Evolutionary conservation across 2,797 vertebrate species (phyloP).

Genomic region (Hirundo rustica): DNA sequence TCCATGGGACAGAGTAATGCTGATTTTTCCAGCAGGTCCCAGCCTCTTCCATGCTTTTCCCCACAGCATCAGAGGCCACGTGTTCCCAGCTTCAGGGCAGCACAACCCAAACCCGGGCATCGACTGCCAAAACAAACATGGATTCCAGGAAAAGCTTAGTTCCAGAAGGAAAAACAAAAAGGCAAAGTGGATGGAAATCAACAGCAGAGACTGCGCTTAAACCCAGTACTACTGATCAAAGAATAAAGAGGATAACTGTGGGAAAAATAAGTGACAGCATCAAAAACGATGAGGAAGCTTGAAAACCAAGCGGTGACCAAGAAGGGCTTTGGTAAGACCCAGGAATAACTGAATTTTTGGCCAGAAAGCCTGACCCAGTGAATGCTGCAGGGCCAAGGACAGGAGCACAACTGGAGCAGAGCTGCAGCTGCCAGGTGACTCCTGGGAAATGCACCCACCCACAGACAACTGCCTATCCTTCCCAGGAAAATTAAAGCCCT

Average conservation of each 20-base stretch:
- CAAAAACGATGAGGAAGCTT: neutral
- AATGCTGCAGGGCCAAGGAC: neutral
- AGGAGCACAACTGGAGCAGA: neutral
- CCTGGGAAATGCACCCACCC: neutral
- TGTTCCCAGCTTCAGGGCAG: neutral
- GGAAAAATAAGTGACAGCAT: neutral
- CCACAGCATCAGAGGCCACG: neutral
- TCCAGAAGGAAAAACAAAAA: neutral
- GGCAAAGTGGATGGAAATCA: neutral
- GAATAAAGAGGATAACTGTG: neutral
- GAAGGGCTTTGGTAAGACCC: neutral
- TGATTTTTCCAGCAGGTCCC: neutral
- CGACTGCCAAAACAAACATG: fast-evolving
- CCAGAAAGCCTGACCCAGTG: neutral
- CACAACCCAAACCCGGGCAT: neutral
- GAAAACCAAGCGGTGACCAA: neutral
- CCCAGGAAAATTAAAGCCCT: fast-evolving
- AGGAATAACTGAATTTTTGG: neutral
- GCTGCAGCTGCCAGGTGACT: neutral
- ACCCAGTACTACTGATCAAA: neutral
- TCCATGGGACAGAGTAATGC: neutral
- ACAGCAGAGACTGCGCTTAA: neutral
- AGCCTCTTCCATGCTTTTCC: neutral
- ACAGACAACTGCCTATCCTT: neutral
- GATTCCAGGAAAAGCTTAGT: neutral